Evolutionary conservation across 2,797 vertebrate species (phyloP), one percentile per base, ranked within the genome.

Genomic region (Spheniscus humboldti): DNA sequence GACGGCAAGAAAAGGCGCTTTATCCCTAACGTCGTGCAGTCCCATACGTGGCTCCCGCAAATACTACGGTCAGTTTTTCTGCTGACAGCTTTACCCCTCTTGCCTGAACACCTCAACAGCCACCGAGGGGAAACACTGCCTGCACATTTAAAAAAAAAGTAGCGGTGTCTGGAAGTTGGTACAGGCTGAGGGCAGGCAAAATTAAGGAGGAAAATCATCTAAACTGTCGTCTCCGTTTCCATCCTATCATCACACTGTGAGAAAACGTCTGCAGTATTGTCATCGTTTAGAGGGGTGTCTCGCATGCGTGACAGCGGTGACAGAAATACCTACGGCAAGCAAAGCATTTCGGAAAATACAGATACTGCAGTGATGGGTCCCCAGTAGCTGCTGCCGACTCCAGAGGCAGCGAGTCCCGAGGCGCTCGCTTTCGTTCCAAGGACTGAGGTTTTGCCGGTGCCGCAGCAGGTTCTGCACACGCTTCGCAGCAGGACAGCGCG

Each of bases 1-100:
- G 33, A 28, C 0, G 0, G 55, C 19, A 7, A 35, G 37, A 62
- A 52, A 30, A 13, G 0, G 1, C 0, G 3, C 5, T 9, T 28
- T 17, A 15, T 7, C 24, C 55, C 39, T 4, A 8, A 3, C 0
- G 7, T 2, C 0, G 9, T 2, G 27, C 13, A 0, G 22, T 8
- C 74, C 60, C 48, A 3, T 3, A 5, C 2, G 8, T 1, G 35
- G 52, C 41, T 67, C 59, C 91, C 8, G 17, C 48, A 20, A 27
- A 55, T 1, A 4, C 79, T 6, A 4, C 0, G 1, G 9, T 14
- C 13, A 12, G 14, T 27, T 79, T 68, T 57, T 10, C 47, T 14
- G 14, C 45, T 6, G 10, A 6, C 1, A 7, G 59, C 18, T 63
- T 57, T 7, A 18, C 12, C 17, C 0, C 59, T 30, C 39, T 6